Evolutionary conservation across 1,140 invertebrate genomes (phyloP).

Genomic region (Homarus americanus): DNA sequence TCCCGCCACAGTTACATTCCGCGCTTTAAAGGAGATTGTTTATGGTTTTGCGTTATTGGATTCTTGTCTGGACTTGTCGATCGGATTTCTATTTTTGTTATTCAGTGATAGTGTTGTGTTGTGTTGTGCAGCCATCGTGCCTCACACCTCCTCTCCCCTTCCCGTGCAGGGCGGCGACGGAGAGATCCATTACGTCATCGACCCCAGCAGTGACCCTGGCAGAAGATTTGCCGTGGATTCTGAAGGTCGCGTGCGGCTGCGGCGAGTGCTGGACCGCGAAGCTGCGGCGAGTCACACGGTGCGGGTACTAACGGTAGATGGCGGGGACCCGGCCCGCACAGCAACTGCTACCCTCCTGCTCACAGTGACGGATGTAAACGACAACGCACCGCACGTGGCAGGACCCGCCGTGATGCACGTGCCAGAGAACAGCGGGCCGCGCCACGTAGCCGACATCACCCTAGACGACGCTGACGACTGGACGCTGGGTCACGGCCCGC

Average conservation of each 20-base stretch:
- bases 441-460: conserved; percentile 40
- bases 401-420: conserved; percentile 31
- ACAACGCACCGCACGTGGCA: conserved; percentile 85
- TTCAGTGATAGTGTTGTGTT: no score
- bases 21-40: no score
- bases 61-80: no score
- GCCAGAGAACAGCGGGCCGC: conserved; percentile 57
- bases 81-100: no score
- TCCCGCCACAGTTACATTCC: no score
- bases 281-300: conserved; percentile 88
- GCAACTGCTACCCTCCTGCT: conserved; percentile 89
- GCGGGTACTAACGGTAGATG: conserved; percentile 91
- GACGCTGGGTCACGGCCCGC: conserved; percentile 68
- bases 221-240: conserved; percentile 87
- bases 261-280: conserved; percentile 92
- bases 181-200: conserved; percentile 89
- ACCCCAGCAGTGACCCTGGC: conserved; percentile 87
- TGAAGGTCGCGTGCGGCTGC: conserved; percentile 88
- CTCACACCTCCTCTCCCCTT: conserved; percentile 75
- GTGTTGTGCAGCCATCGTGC: no score
- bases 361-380: conserved; percentile 93
- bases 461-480: conserved; percentile 73
- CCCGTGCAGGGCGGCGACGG: conserved; percentile 90
- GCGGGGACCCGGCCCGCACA: conserved; percentile 87
- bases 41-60: no score